Evolutionary conservation across 2,888 invertebrate species (phyloP).

Genomic region (Drosophila cyrtoloma): DNA sequence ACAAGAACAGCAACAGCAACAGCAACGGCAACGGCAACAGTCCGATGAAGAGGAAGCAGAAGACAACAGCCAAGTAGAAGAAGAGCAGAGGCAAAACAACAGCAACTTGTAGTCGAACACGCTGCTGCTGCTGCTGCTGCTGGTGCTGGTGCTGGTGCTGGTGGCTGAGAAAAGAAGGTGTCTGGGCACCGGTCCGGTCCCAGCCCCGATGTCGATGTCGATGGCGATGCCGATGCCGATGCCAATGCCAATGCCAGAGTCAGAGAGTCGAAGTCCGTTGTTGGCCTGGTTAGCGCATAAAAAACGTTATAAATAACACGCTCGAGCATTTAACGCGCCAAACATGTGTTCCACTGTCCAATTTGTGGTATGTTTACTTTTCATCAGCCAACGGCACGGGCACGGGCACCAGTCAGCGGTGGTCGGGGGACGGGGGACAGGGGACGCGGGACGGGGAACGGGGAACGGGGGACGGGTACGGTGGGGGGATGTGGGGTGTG

Average conservation of each 20-base stretch:
- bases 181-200: constrained; percentile 43
- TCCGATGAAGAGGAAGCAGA: constrained; percentile 16
- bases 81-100: constrained; percentile 28
- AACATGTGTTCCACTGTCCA: constrained; percentile 82
- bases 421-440: too few relatives aligned
- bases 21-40: constrained; percentile 22
- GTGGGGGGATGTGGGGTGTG: neutral
- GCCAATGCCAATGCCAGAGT: constrained; percentile 29
- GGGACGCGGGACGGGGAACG: neutral
- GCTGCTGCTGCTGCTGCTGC: constrained; percentile 26
- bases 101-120: constrained; percentile 50
- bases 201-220: constrained; percentile 19
- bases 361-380: constrained; percentile 81
- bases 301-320: constrained; percentile 80
- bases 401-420: constrained; percentile 11
- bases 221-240: constrained; percentile 6
- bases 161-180: constrained; percentile 38
- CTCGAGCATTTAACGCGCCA: constrained; percentile 82
- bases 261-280: constrained; percentile 35
- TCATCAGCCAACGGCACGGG: constrained; percentile 59
- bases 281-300: constrained; percentile 66
- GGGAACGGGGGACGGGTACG: neutral
- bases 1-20: constrained; percentile 50
- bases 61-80: constrained; percentile 13
- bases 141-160: constrained; percentile 15